phyloP scores from a whole-genome alignment of 2,888 invertebrate genomes.

The Lapara coniferarum region DNA sequence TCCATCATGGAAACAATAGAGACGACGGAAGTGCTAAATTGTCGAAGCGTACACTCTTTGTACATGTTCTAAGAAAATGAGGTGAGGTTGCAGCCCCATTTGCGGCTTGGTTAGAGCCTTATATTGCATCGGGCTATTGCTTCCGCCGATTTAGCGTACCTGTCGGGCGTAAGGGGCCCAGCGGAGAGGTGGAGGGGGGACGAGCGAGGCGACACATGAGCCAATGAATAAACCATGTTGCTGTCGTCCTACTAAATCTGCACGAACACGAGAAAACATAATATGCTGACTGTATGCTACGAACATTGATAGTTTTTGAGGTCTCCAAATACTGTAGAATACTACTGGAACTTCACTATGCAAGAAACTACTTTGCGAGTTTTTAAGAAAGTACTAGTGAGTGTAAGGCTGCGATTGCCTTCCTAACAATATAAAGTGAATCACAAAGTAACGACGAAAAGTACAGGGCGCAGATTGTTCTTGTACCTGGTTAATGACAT shows the following conservation, averaged over 20 bases:
- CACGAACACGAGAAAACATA: conserved; percentile 21
- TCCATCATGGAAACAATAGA: background rate
- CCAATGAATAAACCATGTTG: conserved; percentile 49
- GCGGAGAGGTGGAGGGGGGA: background rate
- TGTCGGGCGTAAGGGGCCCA: background rate
- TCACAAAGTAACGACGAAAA: no score
- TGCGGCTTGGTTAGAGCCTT: conserved; percentile 22
- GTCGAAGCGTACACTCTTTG: background rate
- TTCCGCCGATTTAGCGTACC: conserved; percentile 19
- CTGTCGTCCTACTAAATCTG: conserved; percentile 33
- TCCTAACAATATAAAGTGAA: no score
- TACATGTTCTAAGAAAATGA: conserved; percentile 12
- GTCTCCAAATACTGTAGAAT: no score
- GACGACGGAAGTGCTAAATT: background rate
- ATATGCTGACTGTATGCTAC: background rate
- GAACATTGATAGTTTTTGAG: background rate
- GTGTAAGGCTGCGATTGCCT: no score
- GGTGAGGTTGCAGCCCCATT: conserved; percentile 14
- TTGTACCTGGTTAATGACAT: no score
- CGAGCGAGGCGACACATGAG: conserved; percentile 34
- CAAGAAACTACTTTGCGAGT: no score
- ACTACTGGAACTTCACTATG: no score
- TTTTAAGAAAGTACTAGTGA: no score
- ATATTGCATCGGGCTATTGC: conserved; percentile 19
- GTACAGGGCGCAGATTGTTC: no score